Base-by-base conservation (phyloP, 2,888 invertebrate species). In the Melinopterus prodromus region DNA sequence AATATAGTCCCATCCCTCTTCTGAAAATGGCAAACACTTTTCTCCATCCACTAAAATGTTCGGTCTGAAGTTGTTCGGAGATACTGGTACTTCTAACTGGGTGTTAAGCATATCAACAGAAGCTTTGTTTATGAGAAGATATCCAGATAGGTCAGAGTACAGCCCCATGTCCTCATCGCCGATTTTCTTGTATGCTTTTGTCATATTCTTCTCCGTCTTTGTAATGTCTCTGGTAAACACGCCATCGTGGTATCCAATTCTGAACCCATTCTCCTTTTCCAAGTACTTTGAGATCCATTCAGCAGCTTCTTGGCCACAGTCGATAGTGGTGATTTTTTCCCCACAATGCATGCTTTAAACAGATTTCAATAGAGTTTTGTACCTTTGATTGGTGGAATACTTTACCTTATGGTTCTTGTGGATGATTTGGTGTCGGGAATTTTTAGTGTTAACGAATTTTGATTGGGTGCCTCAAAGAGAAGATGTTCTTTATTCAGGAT, bases 261-360 rank as follows among this genome's bases (percentile, higher is more conserved):
- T 84, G 37, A 88, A 82, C 6, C 88, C 88, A 77, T 86, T 86
- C 14, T 26, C 14, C 75, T 83, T 80, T 14, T 82, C 86, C n/a
- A 86, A 82, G 78, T 88, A 91, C 85, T 88, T 88, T 5, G 92
- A 91, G 81, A 94, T 87, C 94, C 94, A 94, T 72, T 89, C 86
- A 0, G 92, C 91, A 0, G 91, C 92, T 81, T 91, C 91, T 70
- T 92, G 90, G 0, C 94, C 94, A 88, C 93, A 94, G 87, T 94
- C 94, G 79, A 91, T 86, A 70, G 91, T 90, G 74, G 89, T 85
- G 0, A 92, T 86, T 80, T 89, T 88, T 79, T 89, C 90, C 80
- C 84, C 86, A 86, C 14, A 15, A 16, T 88, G 89, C 84, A 89
- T 85, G 53, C 84, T 84, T 71, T 36, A 6, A 5, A 7, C 12